Evolutionary conservation across 2,888 invertebrate species (phyloP).

Genomic region (Parasteatoda lunata): DNA sequence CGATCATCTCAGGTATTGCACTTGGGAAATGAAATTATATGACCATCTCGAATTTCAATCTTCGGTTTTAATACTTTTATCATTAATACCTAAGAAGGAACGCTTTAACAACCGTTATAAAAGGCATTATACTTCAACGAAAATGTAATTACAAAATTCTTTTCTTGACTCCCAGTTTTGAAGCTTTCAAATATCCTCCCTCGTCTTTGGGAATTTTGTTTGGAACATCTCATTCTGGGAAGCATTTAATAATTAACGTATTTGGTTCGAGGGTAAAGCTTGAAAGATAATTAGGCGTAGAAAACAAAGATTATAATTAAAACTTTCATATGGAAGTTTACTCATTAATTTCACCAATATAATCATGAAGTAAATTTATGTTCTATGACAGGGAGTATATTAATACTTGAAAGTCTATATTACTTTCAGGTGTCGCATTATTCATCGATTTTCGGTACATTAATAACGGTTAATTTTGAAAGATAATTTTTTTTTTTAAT

Average conservation of each 20-base stretch:
- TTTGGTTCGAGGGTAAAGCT: slow-evolving; percentile 29
- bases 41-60: background rate
- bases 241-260: slow-evolving; percentile 52
- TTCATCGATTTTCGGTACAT: too few species aligned
- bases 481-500: too few species aligned
- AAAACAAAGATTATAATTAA: slow-evolving; percentile 49
- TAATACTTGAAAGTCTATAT: too few species aligned
- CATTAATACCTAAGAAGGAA: slow-evolving; percentile 41
- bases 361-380: too few species aligned
- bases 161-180: slow-evolving; percentile 12
- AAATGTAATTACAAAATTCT: slow-evolving; percentile 39
- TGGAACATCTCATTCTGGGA: slow-evolving; percentile 38
- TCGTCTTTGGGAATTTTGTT: slow-evolving; percentile 25
- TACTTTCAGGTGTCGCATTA: too few species aligned
- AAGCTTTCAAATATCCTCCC: slow-evolving; percentile 14
- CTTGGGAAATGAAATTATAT: too few species aligned
- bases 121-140: slow-evolving; percentile 40
- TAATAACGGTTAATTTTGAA: too few species aligned
- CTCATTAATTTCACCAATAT: background rate
- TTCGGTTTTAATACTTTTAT: slow-evolving; percentile 27
- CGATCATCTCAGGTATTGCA: too few species aligned
- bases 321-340: slow-evolving; percentile 17
- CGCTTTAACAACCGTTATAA: slow-evolving; percentile 42
- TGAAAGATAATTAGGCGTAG: slow-evolving; percentile 40
- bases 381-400: too few species aligned